Percentiles rank a stretch among this genome's conserved stretches.
Conservation (phyloP, 1,140 invertebrate genomes). For the Onthophagus taurus region DNA sequence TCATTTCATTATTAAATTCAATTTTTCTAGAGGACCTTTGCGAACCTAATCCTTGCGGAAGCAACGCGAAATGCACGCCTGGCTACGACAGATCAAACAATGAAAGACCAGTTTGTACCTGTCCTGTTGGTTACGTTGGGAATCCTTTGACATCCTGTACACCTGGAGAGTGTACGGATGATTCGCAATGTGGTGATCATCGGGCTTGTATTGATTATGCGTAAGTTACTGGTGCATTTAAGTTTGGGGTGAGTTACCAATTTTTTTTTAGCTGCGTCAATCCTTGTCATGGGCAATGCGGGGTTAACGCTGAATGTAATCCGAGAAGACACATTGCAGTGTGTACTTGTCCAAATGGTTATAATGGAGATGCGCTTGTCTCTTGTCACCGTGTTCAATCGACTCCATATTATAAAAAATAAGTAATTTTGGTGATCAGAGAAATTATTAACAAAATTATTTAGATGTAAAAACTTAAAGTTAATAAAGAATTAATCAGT, state of each 20-base stretch:
- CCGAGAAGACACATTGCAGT: constrained; percentile 72
- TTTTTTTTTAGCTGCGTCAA: constrained; percentile 49
- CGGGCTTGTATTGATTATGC: constrained; percentile 63
- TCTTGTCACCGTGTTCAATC: constrained; percentile 35
- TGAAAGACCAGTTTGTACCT: constrained; percentile 74
- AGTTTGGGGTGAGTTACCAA: constrained; percentile 23
- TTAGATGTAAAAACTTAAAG: no score
- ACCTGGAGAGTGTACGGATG: constrained; percentile 63
- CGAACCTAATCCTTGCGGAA: constrained; percentile 74
- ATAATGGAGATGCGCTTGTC: constrained; percentile 67
- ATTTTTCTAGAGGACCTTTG: constrained; percentile 60
- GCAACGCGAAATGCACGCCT: constrained; percentile 70
- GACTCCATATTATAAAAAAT: neutral
- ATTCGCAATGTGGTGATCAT: constrained; percentile 61
- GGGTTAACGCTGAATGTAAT: constrained; percentile 57
- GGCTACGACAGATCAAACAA: constrained; percentile 70
- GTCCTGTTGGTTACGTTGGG: constrained; percentile 67
- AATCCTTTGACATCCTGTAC: constrained; percentile 63
- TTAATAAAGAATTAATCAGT: neutral
- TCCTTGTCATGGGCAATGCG: constrained; percentile 68
- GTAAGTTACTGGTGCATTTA: constrained; percentile 20
- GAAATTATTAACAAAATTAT: no score
- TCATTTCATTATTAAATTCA: constrained; percentile 1
- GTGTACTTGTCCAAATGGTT: constrained; percentile 73
- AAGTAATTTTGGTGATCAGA: no score